Evolutionary conservation across 2,888 invertebrate species (phyloP).

Genomic region (Seira sanloemensis): DNA sequence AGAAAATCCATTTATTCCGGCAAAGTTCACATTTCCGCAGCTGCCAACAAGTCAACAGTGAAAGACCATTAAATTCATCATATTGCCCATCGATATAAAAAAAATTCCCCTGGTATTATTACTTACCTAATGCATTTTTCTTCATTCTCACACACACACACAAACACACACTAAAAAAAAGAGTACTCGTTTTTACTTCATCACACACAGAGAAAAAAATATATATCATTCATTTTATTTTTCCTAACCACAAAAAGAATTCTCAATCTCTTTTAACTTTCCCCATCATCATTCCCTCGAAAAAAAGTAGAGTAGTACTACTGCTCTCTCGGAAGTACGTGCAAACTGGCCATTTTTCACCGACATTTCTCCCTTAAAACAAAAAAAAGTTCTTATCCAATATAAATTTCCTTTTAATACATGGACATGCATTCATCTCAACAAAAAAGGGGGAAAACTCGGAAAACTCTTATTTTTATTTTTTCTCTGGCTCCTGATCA

Average conservation of each 20-base stretch:
- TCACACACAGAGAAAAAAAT: conserved; percentile 7
- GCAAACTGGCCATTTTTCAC: conserved; percentile 59
- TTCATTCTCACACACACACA: conserved; percentile 8
- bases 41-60: conserved; percentile 40
- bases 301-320: conserved; percentile 26
- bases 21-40: conserved; percentile 27
- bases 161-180: no score
- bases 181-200: conserved; percentile 18
- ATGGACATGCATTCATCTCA: background rate
- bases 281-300: background rate
- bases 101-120: conserved; percentile 7
- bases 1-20: conserved; percentile 5
- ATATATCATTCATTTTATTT: conserved; percentile 12
- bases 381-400: conserved; percentile 11
- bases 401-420: background rate
- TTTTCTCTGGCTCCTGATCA: conserved; percentile 2
- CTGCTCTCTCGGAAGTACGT: conserved; percentile 61
- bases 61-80: conserved; percentile 12
- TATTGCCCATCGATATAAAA: background rate
- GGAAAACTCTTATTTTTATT: background rate
- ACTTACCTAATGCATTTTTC: conserved; percentile 7
- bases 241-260: background rate
- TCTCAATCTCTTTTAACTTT: conserved; percentile 8
- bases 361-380: conserved; percentile 28
- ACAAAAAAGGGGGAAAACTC: background rate